A percentile compares a stretch with the other conserved stretches of the same genome.
Evolutionary conservation across 2,113 vertebrate species (phyloP).

Genomic region (Tapirus terrestris): DNA sequence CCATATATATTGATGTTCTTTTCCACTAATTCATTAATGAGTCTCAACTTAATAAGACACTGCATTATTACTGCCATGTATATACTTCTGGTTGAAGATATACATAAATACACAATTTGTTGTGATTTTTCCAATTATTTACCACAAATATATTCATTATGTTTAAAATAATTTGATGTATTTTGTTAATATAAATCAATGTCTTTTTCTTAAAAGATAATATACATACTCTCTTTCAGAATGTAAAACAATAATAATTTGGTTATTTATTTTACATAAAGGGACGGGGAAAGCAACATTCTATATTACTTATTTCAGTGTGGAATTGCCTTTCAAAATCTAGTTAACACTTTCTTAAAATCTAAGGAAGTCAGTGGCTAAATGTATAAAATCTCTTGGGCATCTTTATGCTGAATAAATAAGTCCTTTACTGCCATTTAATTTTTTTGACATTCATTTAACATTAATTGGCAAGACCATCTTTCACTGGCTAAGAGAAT

Average conservation of each 20-base stretch:
- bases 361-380: background rate
- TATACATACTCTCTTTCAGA: background rate
- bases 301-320: background rate
- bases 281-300: background rate
- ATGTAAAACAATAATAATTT: background rate
- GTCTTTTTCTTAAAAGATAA: background rate
- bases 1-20: background rate
- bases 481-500: background rate
- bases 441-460: background rate
- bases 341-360: background rate
- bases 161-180: background rate
- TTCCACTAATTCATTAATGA: background rate
- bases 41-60: background rate
- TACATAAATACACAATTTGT: background rate
- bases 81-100: background rate
- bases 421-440: background rate
- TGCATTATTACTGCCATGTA: background rate
- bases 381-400: background rate
- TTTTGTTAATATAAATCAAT: background rate
- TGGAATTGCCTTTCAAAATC: background rate
- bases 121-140: background rate
- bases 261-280: background rate
- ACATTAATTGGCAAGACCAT: background rate
- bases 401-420: background rate
- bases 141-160: background rate